Conservation (phyloP, 1,140 invertebrate species). For the Drosophila dunni region DNA sequence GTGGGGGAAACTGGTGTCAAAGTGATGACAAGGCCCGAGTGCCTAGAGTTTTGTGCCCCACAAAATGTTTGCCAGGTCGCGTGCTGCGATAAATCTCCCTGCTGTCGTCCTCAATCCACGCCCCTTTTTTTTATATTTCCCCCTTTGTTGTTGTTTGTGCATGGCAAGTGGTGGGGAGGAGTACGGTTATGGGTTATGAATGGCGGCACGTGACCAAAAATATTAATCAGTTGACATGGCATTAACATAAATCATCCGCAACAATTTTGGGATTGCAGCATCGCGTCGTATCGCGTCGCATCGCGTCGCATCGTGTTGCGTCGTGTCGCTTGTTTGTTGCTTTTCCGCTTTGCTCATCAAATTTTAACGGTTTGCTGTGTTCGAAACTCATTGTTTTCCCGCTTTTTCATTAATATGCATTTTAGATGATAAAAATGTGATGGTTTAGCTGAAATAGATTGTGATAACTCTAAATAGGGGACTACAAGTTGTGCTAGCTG, state of each 20-base stretch:
- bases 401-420: neutral
- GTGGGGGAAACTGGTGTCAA: constrained; percentile 37
- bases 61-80: constrained; percentile 45
- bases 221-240: constrained; percentile 82
- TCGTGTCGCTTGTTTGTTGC: constrained; percentile 1
- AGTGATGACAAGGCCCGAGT: constrained; percentile 40
- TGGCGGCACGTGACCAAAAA: constrained; percentile 80
- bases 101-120: constrained; percentile 18
- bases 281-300: constrained; percentile 11
- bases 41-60: neutral
- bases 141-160: constrained; percentile 26
- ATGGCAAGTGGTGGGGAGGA: neutral
- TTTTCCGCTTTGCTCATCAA: constrained; percentile 25
- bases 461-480: too few relatives aligned
- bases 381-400: neutral
- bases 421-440: neutral
- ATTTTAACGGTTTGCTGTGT: constrained; percentile 52
- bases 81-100: constrained; percentile 55
- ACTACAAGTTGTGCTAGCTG: too few relatives aligned
- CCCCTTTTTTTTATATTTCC: neutral
- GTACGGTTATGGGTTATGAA: constrained; percentile 49
- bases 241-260: constrained; percentile 82
- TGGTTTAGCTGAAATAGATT: too few relatives aligned
- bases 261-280: constrained; percentile 58
- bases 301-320: neutral